Percentiles rank a stretch among this genome's conserved stretches.
These are phyloP conservation scores for Pangasius mekongensis DNA, from an alignment of 2,797 vertebrate species.

Conservation along the genomic window DNA sequence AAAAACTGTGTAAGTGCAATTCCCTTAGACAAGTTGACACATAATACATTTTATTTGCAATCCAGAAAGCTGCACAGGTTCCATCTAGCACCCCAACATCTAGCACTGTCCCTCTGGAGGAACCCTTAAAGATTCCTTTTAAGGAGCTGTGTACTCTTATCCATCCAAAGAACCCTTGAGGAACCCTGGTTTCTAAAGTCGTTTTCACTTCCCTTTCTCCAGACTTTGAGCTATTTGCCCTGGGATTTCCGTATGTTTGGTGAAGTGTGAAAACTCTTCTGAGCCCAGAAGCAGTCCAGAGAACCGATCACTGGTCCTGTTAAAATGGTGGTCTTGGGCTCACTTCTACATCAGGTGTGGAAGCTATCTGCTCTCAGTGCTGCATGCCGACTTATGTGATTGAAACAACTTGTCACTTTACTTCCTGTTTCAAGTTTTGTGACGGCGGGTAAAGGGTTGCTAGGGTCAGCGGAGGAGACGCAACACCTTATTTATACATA, in stretches of 20 bases:
- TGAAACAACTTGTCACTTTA: not conserved
- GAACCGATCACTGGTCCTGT: not conserved
- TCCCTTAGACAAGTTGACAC: too few species aligned
- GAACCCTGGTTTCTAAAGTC: not conserved
- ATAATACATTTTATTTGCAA: not conserved
- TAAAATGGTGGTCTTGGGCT: not conserved
- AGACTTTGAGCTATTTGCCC: not conserved
- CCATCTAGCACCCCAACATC: not conserved
- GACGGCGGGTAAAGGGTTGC: not conserved
- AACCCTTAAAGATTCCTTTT: not conserved
- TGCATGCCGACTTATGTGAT: not conserved
- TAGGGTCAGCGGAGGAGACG: not conserved
- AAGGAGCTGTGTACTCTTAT: not conserved
- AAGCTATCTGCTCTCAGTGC: not conserved
- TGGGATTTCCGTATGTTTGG: not conserved
- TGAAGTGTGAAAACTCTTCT: not conserved
- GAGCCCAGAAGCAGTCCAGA: not conserved
- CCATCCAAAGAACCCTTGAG: not conserved
- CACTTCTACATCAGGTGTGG: not conserved
- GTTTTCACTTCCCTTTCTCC: not conserved
- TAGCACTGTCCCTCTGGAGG: not conserved
- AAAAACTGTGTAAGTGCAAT: not conserved
- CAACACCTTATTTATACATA: not conserved
- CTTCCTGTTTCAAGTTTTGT: not conserved
- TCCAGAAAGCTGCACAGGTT: not conserved